phyloP scores from a whole-genome alignment of 2,797 vertebrate species.

The Spatula versicolor region DNA sequence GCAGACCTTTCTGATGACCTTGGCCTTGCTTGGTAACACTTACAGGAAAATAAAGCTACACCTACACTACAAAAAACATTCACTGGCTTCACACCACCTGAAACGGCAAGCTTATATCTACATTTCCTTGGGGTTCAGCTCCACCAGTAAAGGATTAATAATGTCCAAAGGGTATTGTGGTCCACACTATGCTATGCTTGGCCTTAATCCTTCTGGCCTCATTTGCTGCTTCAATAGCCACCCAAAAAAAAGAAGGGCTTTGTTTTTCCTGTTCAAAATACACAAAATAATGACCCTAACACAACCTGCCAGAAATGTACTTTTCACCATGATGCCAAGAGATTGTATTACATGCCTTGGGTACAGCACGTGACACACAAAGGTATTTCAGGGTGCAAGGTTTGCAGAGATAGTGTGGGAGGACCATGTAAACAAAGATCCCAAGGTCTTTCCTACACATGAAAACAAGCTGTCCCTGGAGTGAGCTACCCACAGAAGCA shows the following conservation, averaged over 20 bases:
- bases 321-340: accelerated
- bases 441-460: background rate
- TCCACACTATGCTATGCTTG: background rate
- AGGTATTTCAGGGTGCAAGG: background rate
- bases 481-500: background rate
- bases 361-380: background rate
- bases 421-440: background rate
- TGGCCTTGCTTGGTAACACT: background rate
- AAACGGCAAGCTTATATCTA: accelerated
- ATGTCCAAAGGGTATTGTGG: background rate
- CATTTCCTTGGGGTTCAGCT: background rate
- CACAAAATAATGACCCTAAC: background rate
- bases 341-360: accelerated
- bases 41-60: background rate
- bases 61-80: background rate
- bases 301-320: background rate
- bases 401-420: background rate
- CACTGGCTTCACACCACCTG: background rate
- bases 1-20: background rate
- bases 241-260: accelerated
- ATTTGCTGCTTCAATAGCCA: background rate
- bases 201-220: background rate
- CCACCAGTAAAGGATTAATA: background rate
- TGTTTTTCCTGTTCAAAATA: background rate
- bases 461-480: background rate